A percentile compares a stretch with the other conserved stretches of the same genome.
Conservation (phyloP, 2,113 vertebrate species). For the Megaceryle maxima region DNA sequence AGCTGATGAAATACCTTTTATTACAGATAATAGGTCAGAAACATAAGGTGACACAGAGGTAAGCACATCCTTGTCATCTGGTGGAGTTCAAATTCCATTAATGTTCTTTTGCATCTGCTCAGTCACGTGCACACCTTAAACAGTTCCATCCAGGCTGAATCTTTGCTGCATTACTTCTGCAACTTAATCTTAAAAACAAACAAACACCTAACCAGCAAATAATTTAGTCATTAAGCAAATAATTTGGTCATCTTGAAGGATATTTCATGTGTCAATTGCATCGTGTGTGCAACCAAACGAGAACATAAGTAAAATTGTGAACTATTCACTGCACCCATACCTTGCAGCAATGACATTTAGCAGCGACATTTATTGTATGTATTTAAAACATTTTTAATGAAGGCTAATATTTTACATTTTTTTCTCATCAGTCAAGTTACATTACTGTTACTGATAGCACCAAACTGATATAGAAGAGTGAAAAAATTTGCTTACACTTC, state of each 20-base stretch:
- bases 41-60: constrained; percentile 82
- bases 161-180: not conserved
- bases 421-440: not conserved
- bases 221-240: not conserved
- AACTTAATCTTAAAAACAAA: not conserved
- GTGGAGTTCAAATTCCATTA: not conserved
- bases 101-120: not conserved
- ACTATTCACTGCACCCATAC: not conserved
- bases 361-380: not conserved
- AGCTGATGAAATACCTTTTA: constrained; percentile 83
- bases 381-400: not conserved
- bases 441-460: not conserved
- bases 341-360: not conserved
- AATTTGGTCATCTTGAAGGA: not conserved
- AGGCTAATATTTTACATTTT: not conserved
- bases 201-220: not conserved
- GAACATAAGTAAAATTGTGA: not conserved
- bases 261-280: not conserved
- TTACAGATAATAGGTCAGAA: constrained; percentile 78
- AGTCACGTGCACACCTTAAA: not conserved
- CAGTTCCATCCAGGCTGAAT: not conserved
- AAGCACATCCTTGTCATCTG: not conserved
- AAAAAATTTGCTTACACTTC: not conserved
- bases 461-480: not conserved
- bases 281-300: not conserved